These are phyloP conservation scores for Drosophila guanche DNA, from an alignment of 1,140 invertebrate species.

Conservation along the genomic window DNA sequence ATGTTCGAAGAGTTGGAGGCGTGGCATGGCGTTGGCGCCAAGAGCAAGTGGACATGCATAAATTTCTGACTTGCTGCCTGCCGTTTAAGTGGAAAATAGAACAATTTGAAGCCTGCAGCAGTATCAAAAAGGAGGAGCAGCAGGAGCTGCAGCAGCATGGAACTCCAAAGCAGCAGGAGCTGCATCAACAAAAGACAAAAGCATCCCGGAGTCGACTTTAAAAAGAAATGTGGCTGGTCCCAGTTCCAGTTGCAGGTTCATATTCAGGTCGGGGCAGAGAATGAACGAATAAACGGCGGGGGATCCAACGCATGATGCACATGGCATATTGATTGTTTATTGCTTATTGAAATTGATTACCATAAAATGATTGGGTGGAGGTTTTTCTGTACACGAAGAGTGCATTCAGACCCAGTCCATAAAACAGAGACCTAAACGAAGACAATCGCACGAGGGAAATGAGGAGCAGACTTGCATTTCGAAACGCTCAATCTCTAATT, in stretches of 20 bases:
- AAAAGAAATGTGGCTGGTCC: slow-evolving; percentile 38
- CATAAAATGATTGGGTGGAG: slow-evolving; percentile 69
- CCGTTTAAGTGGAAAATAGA: slow-evolving; percentile 61
- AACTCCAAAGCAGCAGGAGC: background rate
- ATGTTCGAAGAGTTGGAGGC: slow-evolving; percentile 5
- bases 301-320: slow-evolving; percentile 42
- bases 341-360: slow-evolving; percentile 75
- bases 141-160: slow-evolving; percentile 5
- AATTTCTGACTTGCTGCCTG: slow-evolving; percentile 63
- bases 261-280: background rate
- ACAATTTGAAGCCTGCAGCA: slow-evolving; percentile 50
- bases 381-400: slow-evolving; percentile 3
- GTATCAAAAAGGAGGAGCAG: slow-evolving; percentile 8
- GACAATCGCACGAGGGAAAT: too few relatives aligned
- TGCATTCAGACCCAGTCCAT: too few relatives aligned
- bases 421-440: too few relatives aligned
- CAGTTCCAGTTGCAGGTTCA: too few relatives aligned
- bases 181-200: slow-evolving; percentile 4
- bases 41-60: slow-evolving; percentile 62
- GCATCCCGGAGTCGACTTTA: slow-evolving; percentile 13
- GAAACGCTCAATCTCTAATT: too few relatives aligned
- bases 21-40: slow-evolving; percentile 37
- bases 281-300: slow-evolving; percentile 7
- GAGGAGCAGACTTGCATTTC: too few relatives aligned
- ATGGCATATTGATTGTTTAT: slow-evolving; percentile 75